Conservation (phyloP, 2,888 invertebrate genomes). For the Eristalis tenax region DNA sequence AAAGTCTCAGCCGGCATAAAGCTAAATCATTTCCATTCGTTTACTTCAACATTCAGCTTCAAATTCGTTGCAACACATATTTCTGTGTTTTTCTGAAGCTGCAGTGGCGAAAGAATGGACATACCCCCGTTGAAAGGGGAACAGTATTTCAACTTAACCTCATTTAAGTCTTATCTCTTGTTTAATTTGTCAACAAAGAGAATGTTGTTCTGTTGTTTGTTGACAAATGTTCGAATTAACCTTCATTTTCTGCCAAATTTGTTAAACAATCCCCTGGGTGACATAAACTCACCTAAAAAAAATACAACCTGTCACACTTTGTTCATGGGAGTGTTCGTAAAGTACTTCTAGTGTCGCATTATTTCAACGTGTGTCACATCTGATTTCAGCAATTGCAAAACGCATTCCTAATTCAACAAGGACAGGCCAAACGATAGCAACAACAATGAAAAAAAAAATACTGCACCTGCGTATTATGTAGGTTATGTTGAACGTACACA, state of each 20-base stretch:
- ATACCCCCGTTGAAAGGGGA: too few relatives aligned
- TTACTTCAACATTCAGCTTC: too few relatives aligned
- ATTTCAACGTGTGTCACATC: background rate
- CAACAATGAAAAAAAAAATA: too few relatives aligned
- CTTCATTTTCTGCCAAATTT: background rate
- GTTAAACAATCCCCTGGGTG: background rate
- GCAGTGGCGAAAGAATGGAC: too few relatives aligned
- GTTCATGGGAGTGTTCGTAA: background rate
- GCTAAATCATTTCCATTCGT: too few relatives aligned
- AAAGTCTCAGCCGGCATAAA: too few relatives aligned
- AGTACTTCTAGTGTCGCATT: background rate
- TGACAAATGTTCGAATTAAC: background rate
- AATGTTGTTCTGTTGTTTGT: too few relatives aligned
- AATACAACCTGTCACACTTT: background rate
- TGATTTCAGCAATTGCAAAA: background rate
- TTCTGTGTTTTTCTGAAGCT: too few relatives aligned
- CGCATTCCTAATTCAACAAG: background rate
- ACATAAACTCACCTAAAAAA: background rate
- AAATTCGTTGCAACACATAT: too few relatives aligned
- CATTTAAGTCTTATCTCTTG: too few relatives aligned
- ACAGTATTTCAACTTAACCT: too few relatives aligned
- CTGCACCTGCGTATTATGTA: background rate
- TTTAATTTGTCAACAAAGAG: background rate
- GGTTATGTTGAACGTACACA: background rate
- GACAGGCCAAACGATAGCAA: background rate